A percentile compares a stretch with the other conserved stretches of the same genome.
phyloP scores from a whole-genome alignment of 2,797 vertebrate species.

The Pogonophryne albipinna region DNA sequence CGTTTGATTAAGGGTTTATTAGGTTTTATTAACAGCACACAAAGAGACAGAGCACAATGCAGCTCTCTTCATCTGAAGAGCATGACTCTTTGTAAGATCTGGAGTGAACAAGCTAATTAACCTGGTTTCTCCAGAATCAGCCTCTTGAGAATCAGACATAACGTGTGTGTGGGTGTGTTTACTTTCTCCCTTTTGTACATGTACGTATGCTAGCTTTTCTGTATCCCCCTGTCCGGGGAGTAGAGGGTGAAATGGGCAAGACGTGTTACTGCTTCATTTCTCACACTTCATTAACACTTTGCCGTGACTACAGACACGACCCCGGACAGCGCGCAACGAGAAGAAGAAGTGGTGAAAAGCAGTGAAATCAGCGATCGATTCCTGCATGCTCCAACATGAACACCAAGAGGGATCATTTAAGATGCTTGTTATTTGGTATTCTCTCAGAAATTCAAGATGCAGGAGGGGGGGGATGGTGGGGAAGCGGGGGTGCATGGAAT shows the following conservation, averaged over 20 bases:
- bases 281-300: conserved; percentile 94
- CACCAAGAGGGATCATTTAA: conserved; percentile 50
- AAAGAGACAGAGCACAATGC: conserved; percentile 73
- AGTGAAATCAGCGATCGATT: conserved; percentile 40
- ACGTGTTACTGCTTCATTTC: conserved; percentile 90
- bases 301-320: conserved; percentile 73
- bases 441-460: conserved; percentile 73
- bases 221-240: conserved; percentile 59
- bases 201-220: conserved; percentile 28
- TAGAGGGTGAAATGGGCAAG: conserved; percentile 81
- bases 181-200: conserved; percentile 35
- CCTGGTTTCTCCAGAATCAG: conserved; percentile 85
- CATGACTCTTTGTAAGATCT: conserved; percentile 78
- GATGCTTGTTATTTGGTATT: conserved; percentile 76
- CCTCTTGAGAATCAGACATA: conserved; percentile 85
- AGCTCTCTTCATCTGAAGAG: conserved; percentile 74
- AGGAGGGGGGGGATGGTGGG: conserved; percentile 46
- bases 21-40: conserved; percentile 72
- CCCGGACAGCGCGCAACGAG: conserved; percentile 35
- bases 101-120: conserved; percentile 91
- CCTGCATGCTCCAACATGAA: conserved; percentile 10
- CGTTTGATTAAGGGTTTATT: conserved; percentile 75
- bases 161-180: conserved; percentile 29
- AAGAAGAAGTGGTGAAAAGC: conserved; percentile 13
- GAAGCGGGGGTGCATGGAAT: conserved; percentile 45